Evolutionary conservation across 2,888 invertebrate species (phyloP), one percentile per base, ranked within the genome.

Genomic region (Blera fallax): DNA sequence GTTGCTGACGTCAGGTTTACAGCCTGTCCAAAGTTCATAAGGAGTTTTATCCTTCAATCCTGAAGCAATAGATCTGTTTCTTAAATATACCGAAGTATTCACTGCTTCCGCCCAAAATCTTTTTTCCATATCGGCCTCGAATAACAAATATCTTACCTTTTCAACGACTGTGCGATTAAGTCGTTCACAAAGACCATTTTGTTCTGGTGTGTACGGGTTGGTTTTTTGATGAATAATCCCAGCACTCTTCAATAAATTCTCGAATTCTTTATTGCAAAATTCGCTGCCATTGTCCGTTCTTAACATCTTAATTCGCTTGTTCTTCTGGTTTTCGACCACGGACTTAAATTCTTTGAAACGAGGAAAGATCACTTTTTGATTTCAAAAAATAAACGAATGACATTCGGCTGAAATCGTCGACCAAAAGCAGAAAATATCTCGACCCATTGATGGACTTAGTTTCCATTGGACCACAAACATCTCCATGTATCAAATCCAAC

Each of bases 41-140:
- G 50, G 37, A 40, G 40, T 52, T 6, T 14, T 11, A n/a, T 18
- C 16, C 1, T 5, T n/a, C 1, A 27, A 8, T 5, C 40, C 24
- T 16, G 1, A 6, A 54, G 3, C 27, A 1, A 27, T 24, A 1
- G 54, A 14, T 18, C 87, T 58, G 54, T 89, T 89, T 48, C 87
- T 78, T 16, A 88, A 50, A 58, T 87, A 87, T n/a, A 60, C 72
- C 8, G 89, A 89, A 18, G 88, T 87, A 11, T 70, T 69, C 0
- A 88, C 85, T 7, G 89, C 89, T 65, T 89, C 89, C 54, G 87
- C 88, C 88, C 89, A 89, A 32, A 88, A 87, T 7, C 3, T 6
- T 8, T 32, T 32, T 8, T 32, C 32, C n/a, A n/a, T n/a, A n/a
- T n/a, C n/a, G n/a, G n/a, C n/a, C n/a, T n/a, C n/a, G n/a, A n/a